phyloP scores from a whole-genome alignment of 2,888 invertebrate species.

The Mesochorus sp. region DNA sequence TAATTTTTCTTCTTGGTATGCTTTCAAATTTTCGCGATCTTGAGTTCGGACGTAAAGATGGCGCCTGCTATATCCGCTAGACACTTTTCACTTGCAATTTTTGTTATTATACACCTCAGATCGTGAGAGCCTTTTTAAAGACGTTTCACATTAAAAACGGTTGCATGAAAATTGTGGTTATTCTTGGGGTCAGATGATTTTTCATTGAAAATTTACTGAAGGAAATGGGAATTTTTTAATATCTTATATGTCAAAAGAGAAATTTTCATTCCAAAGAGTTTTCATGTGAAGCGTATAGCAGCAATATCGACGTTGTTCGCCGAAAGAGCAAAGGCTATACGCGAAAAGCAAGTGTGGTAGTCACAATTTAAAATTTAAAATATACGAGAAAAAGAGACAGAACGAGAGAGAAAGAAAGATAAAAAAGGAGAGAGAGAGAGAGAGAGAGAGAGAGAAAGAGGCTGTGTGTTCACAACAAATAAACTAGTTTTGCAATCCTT shows the following conservation, averaged over 20 bases:
- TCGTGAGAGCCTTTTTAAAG: too few relatives aligned
- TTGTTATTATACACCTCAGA: too few relatives aligned
- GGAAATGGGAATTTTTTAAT: too few relatives aligned
- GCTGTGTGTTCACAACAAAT: slow-evolving; percentile 53
- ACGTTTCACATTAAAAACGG: too few relatives aligned
- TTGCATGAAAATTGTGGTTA: too few relatives aligned
- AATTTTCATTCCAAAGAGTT: slow-evolving; percentile 18
- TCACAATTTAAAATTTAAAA: slow-evolving; percentile 67
- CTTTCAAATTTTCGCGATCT: too few relatives aligned
- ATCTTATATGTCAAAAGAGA: slow-evolving; percentile 1
- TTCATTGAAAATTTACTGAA: too few relatives aligned
- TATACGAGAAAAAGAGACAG: slow-evolving; percentile 41
- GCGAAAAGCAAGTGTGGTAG: slow-evolving; percentile 44
- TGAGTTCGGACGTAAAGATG: too few relatives aligned
- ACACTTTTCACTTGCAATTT: too few relatives aligned
- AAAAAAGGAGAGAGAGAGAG: slow-evolving; percentile 5
- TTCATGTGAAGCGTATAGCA: slow-evolving; percentile 16
- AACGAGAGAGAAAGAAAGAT: slow-evolving; percentile 5
- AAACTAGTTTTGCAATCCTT: slow-evolving; percentile 62
- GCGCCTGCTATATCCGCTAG: too few relatives aligned
- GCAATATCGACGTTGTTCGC: slow-evolving; percentile 26
- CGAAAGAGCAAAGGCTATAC: slow-evolving; percentile 11
- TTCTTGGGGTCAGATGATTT: too few relatives aligned
- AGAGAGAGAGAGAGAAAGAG: slow-evolving; percentile 14
- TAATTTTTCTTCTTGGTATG: too few relatives aligned